A percentile compares a stretch with the other conserved stretches of the same genome.
Evolutionary conservation across 2,888 invertebrate species (phyloP).

Genomic region (Dryocosmus kuriphilus): DNA sequence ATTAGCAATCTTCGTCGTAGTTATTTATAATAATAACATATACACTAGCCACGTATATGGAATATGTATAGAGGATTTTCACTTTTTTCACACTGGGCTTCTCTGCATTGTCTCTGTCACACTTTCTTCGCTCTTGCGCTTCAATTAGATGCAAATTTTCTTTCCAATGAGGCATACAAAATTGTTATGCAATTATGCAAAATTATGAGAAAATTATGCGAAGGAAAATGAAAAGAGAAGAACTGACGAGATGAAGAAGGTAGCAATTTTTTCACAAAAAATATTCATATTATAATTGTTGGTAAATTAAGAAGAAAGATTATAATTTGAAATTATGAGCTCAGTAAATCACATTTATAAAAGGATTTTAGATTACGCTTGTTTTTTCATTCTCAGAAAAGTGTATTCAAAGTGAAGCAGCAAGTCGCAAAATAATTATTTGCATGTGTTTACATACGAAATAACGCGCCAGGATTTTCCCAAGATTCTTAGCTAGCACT

Average conservation of each 20-base stretch:
- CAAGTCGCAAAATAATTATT: slow-evolving; percentile 23
- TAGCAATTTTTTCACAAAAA: background rate
- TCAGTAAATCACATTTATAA: background rate
- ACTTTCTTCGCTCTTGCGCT: slow-evolving; percentile 32
- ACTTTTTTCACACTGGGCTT: slow-evolving; percentile 34
- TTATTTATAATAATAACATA: slow-evolving; percentile 40
- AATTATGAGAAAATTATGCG: background rate
- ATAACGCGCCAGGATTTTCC: slow-evolving; percentile 24
- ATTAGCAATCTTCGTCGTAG: slow-evolving; percentile 13
- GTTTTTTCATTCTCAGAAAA: background rate
- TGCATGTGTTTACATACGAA: slow-evolving; percentile 35
- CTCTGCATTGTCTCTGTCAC: slow-evolving; percentile 34
- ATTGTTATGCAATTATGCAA: background rate
- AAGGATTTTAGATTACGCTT: background rate
- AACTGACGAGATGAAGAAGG: background rate
- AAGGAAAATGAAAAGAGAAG: background rate
- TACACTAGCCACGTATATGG: slow-evolving; percentile 32
- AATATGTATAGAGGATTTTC: slow-evolving; percentile 35
- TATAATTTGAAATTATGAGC: background rate
- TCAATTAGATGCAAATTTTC: slow-evolving; percentile 21
- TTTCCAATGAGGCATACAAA: background rate
- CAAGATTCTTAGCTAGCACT: slow-evolving; percentile 26
- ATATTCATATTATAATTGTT: background rate
- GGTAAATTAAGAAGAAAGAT: no score
- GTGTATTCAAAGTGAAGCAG: slow-evolving; percentile 36